These are phyloP conservation scores for Lepisosteus osseus DNA, from an alignment of 2,113 vertebrate species.

Conservation along the genomic window DNA sequence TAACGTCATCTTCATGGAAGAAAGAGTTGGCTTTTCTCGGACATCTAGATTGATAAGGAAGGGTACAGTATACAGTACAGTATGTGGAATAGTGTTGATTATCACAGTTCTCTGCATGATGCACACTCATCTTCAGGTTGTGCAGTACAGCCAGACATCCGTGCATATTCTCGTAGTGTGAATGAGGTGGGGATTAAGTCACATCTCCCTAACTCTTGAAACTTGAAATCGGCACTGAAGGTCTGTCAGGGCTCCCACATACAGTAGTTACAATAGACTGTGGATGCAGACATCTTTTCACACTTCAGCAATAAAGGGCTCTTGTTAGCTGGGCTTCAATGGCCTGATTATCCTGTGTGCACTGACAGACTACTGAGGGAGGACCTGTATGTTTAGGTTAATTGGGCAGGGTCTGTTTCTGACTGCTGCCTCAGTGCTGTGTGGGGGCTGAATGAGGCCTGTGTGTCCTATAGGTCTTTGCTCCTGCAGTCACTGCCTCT, in stretches of 20 bases:
- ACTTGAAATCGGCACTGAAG: not conserved
- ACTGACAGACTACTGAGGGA: not conserved
- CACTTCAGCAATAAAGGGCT: not conserved
- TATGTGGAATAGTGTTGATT: no score
- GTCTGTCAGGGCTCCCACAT: not conserved
- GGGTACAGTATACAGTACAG: no score
- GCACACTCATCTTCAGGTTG: no score
- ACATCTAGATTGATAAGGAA: no score
- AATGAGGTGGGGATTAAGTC: no score
- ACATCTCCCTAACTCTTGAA: not conserved
- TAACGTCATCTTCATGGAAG: no score
- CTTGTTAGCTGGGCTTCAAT: conserved; percentile 7
- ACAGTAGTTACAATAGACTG: not conserved
- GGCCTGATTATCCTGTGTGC: not conserved
- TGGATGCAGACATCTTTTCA: conserved; percentile 5
- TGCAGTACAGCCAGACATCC: no score
- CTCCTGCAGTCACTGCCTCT: not conserved
- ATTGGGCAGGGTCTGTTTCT: not conserved
- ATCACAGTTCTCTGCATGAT: no score
- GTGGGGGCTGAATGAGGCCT: conserved; percentile 9
- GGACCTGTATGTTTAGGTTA: not conserved
- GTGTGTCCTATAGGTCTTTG: conserved; percentile 1
- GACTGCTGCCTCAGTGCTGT: not conserved
- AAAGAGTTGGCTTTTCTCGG: no score
- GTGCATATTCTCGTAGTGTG: no score